A percentile compares a stretch with the other conserved stretches of the same genome.
Conservation (phyloP, 2,797 vertebrate species). For the Bovichtus variegatus region DNA sequence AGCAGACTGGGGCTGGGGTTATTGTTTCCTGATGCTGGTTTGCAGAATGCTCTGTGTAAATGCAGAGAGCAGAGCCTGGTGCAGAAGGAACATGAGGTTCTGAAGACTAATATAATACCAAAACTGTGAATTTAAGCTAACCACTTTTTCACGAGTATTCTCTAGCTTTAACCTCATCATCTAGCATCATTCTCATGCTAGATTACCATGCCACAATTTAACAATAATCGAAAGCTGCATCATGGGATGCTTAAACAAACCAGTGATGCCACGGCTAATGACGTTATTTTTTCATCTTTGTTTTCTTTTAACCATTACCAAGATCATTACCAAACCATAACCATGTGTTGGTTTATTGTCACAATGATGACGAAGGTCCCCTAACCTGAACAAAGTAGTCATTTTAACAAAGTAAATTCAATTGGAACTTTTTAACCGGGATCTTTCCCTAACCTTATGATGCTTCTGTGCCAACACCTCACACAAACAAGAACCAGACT, state of each 20-base stretch:
- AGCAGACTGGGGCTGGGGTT: slow-evolving; percentile 28
- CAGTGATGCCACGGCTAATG: no score
- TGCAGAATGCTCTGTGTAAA: slow-evolving; percentile 17
- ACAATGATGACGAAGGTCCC: not conserved
- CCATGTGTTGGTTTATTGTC: not conserved
- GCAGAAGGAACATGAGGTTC: not conserved
- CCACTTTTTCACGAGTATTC: not conserved
- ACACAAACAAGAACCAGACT: no score
- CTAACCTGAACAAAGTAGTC: not conserved
- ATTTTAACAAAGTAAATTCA: no score
- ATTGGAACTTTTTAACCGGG: no score
- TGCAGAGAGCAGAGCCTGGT: not conserved
- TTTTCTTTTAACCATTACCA: not conserved
- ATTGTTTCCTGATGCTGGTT: slow-evolving; percentile 27
- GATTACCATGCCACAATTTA: no score
- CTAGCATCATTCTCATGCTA: no score
- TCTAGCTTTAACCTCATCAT: no score
- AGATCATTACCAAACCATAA: not conserved
- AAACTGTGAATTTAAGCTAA: not conserved
- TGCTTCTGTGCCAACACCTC: no score
- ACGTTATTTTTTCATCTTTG: not conserved
- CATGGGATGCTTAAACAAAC: no score
- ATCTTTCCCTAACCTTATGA: not conserved
- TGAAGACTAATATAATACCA: not conserved
- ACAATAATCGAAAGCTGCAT: no score